Evolutionary conservation across 2,113 vertebrate species (phyloP), one percentile per base, ranked within the genome.

Genomic region (Thunnus maccoyii): DNA sequence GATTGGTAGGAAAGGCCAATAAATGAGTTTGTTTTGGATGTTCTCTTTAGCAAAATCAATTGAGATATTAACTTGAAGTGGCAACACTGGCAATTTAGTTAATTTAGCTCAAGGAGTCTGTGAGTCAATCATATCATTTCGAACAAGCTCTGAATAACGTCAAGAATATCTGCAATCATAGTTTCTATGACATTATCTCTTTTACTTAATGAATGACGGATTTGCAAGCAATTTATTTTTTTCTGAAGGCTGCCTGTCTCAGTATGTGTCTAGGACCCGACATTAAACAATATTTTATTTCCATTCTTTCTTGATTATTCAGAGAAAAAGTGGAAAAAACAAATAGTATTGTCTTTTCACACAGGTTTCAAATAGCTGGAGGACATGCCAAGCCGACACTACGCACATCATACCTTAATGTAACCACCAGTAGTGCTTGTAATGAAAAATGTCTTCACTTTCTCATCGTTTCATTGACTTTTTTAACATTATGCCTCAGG

Each of bases 361-460:
- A 55, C 54, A 52, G 52, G 58, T 41, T 66, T 64, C 55, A 79
- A 67, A 84, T 54, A 74, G 78, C 86, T 27, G 12, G 50, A 75
- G 79, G 84, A 73, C 68, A 62, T 32, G 17, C 7, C 64, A 11
- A 17, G 15, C 15, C 50, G 62, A 50, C n/a, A 46, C 20, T 32
- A 51, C 47, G 75, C 18, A 69, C 10, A 48, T 65, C 79, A 72
- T n/a, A 76, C 61, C 76, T 56, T 55, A 72, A 84, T 80, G 72
- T 80, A 62, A 63, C 71, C 48, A 84, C 50, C 60, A 60, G 36
- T 36, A 41, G 65, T 3, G 55, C 15, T 68, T 41, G 47, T 67
- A 54, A 79, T 86, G 73, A 83, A 83, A 85, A 83, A 84, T 66
- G 56, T n/a, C 63, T 66, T 78, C 65, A 48, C 62, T 66, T 14